Conservation (phyloP, 1,140 invertebrate species). For the Nylanderia fulva region DNA sequence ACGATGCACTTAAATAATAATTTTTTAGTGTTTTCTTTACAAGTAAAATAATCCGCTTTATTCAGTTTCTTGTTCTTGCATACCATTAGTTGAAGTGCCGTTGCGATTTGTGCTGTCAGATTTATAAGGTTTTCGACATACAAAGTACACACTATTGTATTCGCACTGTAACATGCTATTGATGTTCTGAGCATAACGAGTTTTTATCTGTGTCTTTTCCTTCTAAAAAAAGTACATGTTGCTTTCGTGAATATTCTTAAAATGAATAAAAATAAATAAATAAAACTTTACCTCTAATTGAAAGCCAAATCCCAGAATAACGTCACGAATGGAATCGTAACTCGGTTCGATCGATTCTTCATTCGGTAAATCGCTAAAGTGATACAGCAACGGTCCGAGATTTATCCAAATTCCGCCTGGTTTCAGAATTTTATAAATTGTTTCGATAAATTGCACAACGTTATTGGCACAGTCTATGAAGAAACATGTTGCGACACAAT, state of each 20-base stretch:
- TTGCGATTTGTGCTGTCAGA: slow-evolving; percentile 65
- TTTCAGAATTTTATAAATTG: slow-evolving; percentile 96
- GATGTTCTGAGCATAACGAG: slow-evolving; percentile 96
- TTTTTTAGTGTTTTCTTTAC: slow-evolving; percentile 52
- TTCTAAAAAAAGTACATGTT: slow-evolving; percentile 87
- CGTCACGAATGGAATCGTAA: slow-evolving; percentile 93
- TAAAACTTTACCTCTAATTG: slow-evolving; percentile 89
- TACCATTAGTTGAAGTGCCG: slow-evolving; percentile 78
- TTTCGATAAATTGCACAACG: slow-evolving; percentile 97
- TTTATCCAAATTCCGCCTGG: slow-evolving; percentile 96
- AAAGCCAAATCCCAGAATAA: slow-evolving; percentile 96
- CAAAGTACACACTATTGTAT: slow-evolving; percentile 96
- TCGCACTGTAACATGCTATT: slow-evolving; percentile 97
- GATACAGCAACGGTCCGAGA: slow-evolving; percentile 97
- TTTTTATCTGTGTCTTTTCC: slow-evolving; percentile 91
- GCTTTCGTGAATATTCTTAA: not conserved
- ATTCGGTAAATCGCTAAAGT: slow-evolving; percentile 95
- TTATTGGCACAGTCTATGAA: slow-evolving; percentile 99
- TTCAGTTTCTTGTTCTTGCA: slow-evolving; percentile 78
- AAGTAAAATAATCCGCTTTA: slow-evolving; percentile 52
- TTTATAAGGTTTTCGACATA: slow-evolving; percentile 91
- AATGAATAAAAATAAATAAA: not conserved
- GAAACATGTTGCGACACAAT: slow-evolving; percentile 98
- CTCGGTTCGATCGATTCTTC: slow-evolving; percentile 98
- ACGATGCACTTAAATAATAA: slow-evolving; percentile 16